These are phyloP conservation scores for Drosophila aldrichi DNA, from an alignment of 2,888 invertebrate species.

Conservation along the genomic window DNA sequence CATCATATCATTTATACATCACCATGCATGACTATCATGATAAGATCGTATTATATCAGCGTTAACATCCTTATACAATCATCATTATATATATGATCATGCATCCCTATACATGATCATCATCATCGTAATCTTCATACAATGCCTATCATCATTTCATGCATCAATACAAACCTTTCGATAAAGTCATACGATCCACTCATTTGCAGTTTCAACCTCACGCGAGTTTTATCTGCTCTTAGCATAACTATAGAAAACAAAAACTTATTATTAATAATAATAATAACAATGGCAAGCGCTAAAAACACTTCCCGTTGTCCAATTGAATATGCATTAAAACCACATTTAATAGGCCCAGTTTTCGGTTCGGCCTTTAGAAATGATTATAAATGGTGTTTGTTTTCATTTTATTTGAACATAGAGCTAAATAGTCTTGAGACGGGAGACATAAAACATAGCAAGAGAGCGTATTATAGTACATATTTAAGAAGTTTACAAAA, in stretches of 20 bases:
- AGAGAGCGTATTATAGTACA: constrained; percentile 44
- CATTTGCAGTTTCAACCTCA: background rate
- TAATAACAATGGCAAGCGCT: constrained; percentile 6
- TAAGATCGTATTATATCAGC: background rate
- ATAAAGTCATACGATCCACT: background rate
- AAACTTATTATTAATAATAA: background rate
- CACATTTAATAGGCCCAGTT: constrained; percentile 73
- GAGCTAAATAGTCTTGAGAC: constrained; percentile 72
- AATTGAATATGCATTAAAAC: constrained; percentile 33
- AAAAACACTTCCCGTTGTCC: constrained; percentile 39
- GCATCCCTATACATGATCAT: background rate
- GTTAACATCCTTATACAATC: background rate
- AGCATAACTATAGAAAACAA: background rate
- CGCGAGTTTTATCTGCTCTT: constrained; percentile 15
- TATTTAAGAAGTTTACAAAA: constrained; percentile 56
- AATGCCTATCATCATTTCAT: background rate
- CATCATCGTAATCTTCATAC: background rate
- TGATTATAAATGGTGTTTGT: constrained; percentile 53
- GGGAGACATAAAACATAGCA: constrained; percentile 32
- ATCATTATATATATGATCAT: background rate
- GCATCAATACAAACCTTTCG: constrained; percentile 1
- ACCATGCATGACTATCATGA: background rate
- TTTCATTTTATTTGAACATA: constrained; percentile 66
- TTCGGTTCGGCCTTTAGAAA: constrained; percentile 69
- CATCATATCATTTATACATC: background rate